Percentiles rank a stretch among this genome's conserved stretches.
phyloP scores from a whole-genome alignment of 2,113 vertebrate species.

The Suricata suricatta region DNA sequence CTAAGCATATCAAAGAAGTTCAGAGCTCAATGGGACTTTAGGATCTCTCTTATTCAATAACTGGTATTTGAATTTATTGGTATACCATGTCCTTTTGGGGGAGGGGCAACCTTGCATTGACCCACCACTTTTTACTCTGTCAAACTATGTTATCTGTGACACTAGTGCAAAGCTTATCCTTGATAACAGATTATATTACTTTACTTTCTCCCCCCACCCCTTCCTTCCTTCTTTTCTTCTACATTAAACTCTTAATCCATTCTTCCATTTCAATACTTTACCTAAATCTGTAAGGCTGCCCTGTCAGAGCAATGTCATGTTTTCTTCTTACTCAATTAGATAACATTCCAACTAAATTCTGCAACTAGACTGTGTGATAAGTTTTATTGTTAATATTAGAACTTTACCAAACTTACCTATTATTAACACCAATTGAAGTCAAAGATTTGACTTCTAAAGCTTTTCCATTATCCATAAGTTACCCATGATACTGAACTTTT shows the following conservation, averaged over 20 bases:
- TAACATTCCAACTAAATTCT: constrained; percentile 16
- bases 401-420: neutral
- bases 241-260: neutral
- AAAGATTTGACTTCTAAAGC: constrained; percentile 1
- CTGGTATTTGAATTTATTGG: neutral
- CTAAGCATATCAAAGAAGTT: constrained; percentile 11
- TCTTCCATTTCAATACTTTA: neutral
- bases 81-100: neutral
- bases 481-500: neutral
- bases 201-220: neutral
- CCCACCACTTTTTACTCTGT: neutral
- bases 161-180: neutral
- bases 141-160: neutral
- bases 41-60: neutral
- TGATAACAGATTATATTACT: neutral
- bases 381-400: neutral
- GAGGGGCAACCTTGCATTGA: neutral
- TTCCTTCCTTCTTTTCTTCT: neutral
- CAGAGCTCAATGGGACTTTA: neutral
- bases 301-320: neutral
- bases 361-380: neutral
- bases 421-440: neutral
- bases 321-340: neutral
- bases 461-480: neutral
- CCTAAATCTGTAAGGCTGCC: neutral